A percentile compares a stretch with the other conserved stretches of the same genome.
phyloP scores from a whole-genome alignment of 92 coral and sea anemone genomes.

The Palythoa heliodiscus region DNA sequence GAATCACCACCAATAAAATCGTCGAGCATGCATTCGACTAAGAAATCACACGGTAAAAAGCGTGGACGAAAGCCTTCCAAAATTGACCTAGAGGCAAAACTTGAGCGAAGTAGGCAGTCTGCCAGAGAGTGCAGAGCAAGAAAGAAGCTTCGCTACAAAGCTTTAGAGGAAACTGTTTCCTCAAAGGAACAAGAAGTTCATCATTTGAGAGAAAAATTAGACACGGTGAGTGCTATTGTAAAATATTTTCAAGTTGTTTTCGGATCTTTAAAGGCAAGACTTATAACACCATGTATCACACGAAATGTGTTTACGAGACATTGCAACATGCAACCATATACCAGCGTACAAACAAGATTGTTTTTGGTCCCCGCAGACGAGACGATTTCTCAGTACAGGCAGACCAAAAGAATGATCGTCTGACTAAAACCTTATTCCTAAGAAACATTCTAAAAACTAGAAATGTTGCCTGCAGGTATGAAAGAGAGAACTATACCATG shows the following conservation, averaged over 20 bases:
- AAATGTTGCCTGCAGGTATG: no score
- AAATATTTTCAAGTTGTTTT: neutral
- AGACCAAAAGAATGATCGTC: no score
- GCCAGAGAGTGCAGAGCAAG: conserved; percentile 98
- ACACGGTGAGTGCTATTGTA: conserved; percentile 65
- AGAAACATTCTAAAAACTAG: no score
- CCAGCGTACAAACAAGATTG: neutral
- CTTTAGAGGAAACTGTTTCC: conserved; percentile 87
- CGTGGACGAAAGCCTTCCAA: conserved; percentile 96
- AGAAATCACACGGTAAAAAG: conserved; percentile 79
- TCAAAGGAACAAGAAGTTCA: conserved; percentile 83
- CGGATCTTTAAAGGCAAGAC: neutral
- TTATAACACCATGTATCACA: neutral
- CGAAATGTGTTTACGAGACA: neutral
- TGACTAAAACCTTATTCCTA: no score
- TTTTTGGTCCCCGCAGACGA: neutral
- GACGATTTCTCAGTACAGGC: no score
- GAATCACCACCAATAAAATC: conserved; percentile 75
- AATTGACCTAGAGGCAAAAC: conserved; percentile 94
- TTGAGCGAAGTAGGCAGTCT: conserved; percentile 95
- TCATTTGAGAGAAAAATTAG: conserved; percentile 90
- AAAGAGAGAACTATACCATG: no score
- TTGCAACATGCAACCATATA: neutral
- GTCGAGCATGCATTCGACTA: conserved; percentile 61
- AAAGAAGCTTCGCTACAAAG: conserved; percentile 89